phyloP scores from a whole-genome alignment of 2,888 invertebrate species.

The Liposcelis brunnea region DNA sequence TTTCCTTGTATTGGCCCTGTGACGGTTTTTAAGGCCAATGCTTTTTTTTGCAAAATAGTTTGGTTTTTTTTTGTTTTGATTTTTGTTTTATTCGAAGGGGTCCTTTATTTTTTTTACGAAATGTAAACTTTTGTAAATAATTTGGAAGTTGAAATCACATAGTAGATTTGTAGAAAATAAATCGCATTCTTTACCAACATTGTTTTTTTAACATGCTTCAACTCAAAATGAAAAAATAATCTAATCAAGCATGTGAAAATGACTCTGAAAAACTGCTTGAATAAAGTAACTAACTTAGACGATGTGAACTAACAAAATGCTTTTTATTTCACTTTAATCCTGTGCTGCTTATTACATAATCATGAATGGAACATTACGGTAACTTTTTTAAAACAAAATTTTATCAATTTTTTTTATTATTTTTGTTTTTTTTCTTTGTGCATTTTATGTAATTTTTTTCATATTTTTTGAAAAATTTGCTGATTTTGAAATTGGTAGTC shows the following conservation, averaged over 20 bases:
- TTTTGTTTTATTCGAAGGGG: neutral
- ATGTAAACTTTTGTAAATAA: too few relatives aligned
- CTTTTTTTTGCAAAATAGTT: conserved; percentile 14
- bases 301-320: too few relatives aligned
- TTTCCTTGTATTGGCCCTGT: too few relatives aligned
- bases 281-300: too few relatives aligned
- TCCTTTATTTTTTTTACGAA: too few relatives aligned
- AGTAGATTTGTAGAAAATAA: too few relatives aligned
- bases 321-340: neutral
- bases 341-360: conserved; percentile 1
- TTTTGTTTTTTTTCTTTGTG: conserved; percentile 13
- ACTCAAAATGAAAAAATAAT: too few relatives aligned
- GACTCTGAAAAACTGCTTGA: too few relatives aligned
- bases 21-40: neutral
- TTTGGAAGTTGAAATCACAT: too few relatives aligned
- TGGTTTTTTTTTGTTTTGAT: conserved; percentile 13
- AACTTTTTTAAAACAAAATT: neutral
- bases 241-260: too few relatives aligned
- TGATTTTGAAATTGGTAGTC: conserved; percentile 15
- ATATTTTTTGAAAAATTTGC: neutral
- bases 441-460: conserved; percentile 4
- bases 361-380: conserved; percentile 6
- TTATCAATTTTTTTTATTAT: conserved; percentile 12
- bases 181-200: too few relatives aligned
- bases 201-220: too few relatives aligned